Base-by-base conservation (phyloP, 2,888 invertebrate genomes). In the Lasioglossum vierecki region DNA sequence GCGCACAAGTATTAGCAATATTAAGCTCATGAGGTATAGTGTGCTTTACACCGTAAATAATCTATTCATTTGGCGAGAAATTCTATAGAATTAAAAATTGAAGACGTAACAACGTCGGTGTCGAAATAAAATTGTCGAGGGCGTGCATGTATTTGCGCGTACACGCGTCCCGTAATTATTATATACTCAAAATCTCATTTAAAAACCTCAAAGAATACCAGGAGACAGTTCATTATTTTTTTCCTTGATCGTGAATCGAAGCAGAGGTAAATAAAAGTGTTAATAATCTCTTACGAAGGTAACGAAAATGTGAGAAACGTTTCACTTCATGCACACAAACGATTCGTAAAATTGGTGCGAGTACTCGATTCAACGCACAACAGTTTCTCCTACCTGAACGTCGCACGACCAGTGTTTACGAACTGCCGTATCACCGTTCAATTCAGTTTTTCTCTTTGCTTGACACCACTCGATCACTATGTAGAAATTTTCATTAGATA, bases 1-100 rank as follows among this genome's bases (percentile, higher is more conserved):
- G 90, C 89, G 87, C 88, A 88, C 90, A 82, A 80, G 86, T 88
- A 90, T 89, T 83, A 88, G 86, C 85, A 79, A 68, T 85, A 88
- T 88, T 90, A 90, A 90, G 90, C 90, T 90, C 90, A 85, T 89
- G 87, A 90, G 86, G 88, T 88, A 88, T 66, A 79, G 79, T 84
- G 85, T 86, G 79, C 80, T 84, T 86, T 82, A 83, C 83, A 88
- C 88, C 80, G 76, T 80, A 83, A 86, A 71, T 82, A 84, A 87
- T 79, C 79, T 84, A 84, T 74, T 49, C 71, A 73, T 87, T 84
- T 87, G 82, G 84, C 87, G 82, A 82, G 71, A 75, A 26, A 72
- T 73, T 73, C 63, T 73, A 22, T 80, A 80, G 41, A 79, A 71
- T 76, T 30, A 79, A 81, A 57, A 78, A 63, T 71, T 75, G 71